A percentile compares a stretch with the other conserved stretches of the same genome.
Conservation (phyloP, 2,888 invertebrate genomes). For the Rapana venosa region DNA sequence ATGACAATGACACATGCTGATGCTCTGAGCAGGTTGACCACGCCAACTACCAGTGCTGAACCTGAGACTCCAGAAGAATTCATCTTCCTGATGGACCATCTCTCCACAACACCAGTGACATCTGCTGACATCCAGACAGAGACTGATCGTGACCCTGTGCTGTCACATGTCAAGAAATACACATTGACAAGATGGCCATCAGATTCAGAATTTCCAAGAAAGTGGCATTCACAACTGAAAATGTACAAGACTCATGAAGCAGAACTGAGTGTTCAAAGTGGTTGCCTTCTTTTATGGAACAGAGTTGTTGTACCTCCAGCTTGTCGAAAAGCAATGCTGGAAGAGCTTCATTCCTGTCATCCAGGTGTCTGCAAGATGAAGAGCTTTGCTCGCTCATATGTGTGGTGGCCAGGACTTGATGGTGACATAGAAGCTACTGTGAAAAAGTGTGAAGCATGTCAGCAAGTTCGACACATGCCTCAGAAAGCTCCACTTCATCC, state of each 20-base stretch:
- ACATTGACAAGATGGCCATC: conserved; percentile 28
- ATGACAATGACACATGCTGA: conserved; percentile 70
- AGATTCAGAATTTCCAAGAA: neutral
- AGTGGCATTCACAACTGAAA: conserved; percentile 29
- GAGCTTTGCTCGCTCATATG: conserved; percentile 46
- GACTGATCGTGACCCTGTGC: conserved; percentile 14
- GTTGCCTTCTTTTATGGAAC: conserved; percentile 39
- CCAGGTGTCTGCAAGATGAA: conserved; percentile 58
- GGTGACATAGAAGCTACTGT: conserved; percentile 35
- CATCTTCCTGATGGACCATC: conserved; percentile 8
- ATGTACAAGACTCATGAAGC: conserved; percentile 26
- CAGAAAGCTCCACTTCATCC: conserved; percentile 58
- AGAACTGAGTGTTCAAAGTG: conserved; percentile 46
- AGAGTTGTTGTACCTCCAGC: conserved; percentile 21
- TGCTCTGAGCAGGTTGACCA: conserved; percentile 66
- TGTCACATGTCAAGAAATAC: conserved; percentile 36
- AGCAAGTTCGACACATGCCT: conserved; percentile 50
- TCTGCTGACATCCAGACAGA: neutral
- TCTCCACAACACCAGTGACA: neutral
- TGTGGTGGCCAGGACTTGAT: conserved; percentile 38
- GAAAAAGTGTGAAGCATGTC: conserved; percentile 46
- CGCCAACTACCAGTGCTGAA: neutral
- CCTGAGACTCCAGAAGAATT: conserved; percentile 16
- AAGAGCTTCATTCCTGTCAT: conserved; percentile 50
- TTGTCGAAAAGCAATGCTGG: neutral